Base-by-base conservation (phyloP, 1,140 invertebrate genomes). In the Achroia grisella region DNA sequence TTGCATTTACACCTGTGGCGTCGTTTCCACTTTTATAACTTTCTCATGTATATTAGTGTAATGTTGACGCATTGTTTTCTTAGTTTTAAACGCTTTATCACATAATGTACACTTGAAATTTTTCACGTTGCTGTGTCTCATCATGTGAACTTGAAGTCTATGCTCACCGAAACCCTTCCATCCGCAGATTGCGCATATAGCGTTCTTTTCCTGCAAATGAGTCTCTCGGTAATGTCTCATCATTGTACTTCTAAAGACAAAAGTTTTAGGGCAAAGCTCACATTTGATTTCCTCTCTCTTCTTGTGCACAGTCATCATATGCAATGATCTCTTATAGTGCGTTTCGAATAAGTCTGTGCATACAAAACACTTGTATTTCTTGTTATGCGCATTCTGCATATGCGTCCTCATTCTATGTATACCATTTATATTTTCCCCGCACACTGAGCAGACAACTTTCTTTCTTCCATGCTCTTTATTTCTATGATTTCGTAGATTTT, bases 61-160 rank as follows among this genome's bases (percentile, higher is more conserved):
- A 65, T 95, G 93, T 54, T 93, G 93, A 39, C 90, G 88, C 8
- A 94, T 77, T 67, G 93, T 93, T 55, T 94, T 93, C 61, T 93
- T 93, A 0, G 92, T 88, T 1, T 91, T 92, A 57, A 94, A 95
- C 31, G 89, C 88, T 64, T 94, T 94, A 2, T 89, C 89, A 66
- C 94, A 95, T 10, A 91, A 79, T 17, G 92, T 90, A 66, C 93
- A 95, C 12, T 89, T 88, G 61, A 91, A 92, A 68, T 92, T 90
- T 55, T 93, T 93, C 56, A 92, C 89, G 0, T 92, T 92, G 0
- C 90, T 93, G 65, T 94, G 93, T 2, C 90, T 91, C 6, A 91
- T 88, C 53, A 90, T 87, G 58, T 94, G 93, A 2, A 91, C 86
- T 8, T 91, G 86, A 27, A 94, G 68, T 60, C 92, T 90, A 50